Percentiles rank a stretch among this genome's conserved stretches.
Evolutionary conservation across 1,140 invertebrate genomes (phyloP).

Genomic region (Eriocheir sinensis): DNA sequence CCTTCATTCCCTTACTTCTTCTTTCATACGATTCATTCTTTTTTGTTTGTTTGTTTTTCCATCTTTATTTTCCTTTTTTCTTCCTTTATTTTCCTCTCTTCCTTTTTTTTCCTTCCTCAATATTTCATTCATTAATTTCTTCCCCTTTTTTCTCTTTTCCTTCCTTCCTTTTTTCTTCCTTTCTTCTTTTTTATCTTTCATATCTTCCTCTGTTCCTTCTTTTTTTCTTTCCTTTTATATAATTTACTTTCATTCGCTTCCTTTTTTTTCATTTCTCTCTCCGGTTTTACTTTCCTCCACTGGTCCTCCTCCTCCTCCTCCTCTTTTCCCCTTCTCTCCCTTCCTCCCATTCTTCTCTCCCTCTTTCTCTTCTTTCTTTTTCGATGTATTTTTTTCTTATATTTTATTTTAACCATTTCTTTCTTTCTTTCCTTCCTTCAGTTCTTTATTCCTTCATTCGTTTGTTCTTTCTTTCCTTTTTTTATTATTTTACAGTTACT

Average conservation of each 20-base stretch:
- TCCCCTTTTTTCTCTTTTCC: neutral
- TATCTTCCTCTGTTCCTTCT: neutral
- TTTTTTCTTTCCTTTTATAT: neutral
- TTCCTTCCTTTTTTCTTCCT: too few relatives aligned
- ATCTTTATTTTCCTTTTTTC: neutral
- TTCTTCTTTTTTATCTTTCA: neutral
- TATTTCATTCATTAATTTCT: neutral
- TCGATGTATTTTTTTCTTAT: neutral
- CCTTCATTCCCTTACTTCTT: neutral
- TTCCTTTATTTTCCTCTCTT: constrained; percentile 7
- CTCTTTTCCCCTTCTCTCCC: neutral
- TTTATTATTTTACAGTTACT: too few relatives aligned
- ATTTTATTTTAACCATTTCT: neutral
- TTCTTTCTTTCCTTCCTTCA: neutral
- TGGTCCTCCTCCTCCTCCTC: neutral
- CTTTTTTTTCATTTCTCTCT: neutral
- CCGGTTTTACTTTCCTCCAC: neutral
- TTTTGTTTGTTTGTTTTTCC: neutral
- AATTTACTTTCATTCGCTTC: too few relatives aligned
- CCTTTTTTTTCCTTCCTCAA: too few relatives aligned
- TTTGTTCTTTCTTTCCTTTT: too few relatives aligned
- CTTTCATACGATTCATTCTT: neutral
- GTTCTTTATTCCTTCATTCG: too few relatives aligned
- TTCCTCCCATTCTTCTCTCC: neutral
- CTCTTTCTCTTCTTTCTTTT: constrained; percentile 37